Evolutionary conservation across 1,140 invertebrate genomes (phyloP), one percentile per base, ranked within the genome.

Genomic region (Drosophila saltans): DNA sequence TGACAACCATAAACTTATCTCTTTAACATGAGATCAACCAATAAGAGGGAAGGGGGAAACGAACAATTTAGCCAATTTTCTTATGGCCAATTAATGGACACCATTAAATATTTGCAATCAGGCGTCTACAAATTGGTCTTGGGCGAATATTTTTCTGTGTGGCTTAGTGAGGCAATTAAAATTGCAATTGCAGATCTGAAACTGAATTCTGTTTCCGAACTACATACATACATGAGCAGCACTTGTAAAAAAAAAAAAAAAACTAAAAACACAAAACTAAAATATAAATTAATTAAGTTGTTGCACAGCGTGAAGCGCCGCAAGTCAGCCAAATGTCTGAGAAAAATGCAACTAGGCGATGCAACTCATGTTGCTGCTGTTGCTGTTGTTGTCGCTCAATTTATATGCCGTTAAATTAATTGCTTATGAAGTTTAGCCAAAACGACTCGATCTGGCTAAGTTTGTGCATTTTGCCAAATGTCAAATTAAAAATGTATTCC

Each of bases 91-190:
- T 89, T 88, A 88, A 89, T 84, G 84, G 84, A 88, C 84, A 81
- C 84, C 80, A 89, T 89, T 89, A 89, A 88, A 89, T 88, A 81
- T 89, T 84, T 78, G 77, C 80, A 89, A 89, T 89, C 84, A 89
- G 60, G 80, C 78, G 84, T 72, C 85, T 84, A 88, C 84, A 88
- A 88, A 88, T 88, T 88, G 84, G 74, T 69, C 52, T 52, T 52
- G 28, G 70, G 43, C 80, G 72, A 80, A 80, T 89, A 89, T 86
- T 83, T 86, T 16, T 16, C 16, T 16, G 16, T 52, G 1, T 48
- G 45, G 70, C 84, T 89, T 83, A 78, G 66, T 26, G 67, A 56
- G 63, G 83, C 80, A 88, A 88, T 89, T 89, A 89, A 83, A 88
- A 88, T 89, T 89, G 76, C 80, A 73, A 82, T 74, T 67, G 76